Conservation (phyloP, 64 coral and sea anemone genomes). For the Catalaphyllia jardinei region DNA sequence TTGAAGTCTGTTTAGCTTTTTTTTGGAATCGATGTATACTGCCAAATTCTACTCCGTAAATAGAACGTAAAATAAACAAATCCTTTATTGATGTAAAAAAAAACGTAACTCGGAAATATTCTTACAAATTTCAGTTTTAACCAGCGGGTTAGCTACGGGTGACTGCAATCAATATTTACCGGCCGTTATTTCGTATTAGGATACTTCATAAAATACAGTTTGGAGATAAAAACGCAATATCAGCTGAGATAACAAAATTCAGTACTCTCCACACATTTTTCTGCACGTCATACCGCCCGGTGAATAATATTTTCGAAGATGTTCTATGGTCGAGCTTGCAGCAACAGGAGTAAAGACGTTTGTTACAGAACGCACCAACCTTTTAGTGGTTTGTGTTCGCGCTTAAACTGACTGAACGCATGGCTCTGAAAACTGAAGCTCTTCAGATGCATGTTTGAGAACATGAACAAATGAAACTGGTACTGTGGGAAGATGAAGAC, state of each 20-base stretch:
- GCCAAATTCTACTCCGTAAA: not conserved
- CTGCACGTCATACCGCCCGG: too few species aligned
- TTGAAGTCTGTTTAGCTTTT: not conserved
- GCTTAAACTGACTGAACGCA: too few species aligned
- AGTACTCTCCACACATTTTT: too few species aligned
- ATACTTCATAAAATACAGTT: not conserved
- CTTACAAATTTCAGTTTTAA: conserved; percentile 23
- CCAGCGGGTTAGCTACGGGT: not conserved
- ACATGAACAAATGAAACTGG: not conserved
- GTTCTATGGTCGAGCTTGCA: too few species aligned
- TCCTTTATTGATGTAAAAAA: conserved; percentile 23
- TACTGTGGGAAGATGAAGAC: not conserved
- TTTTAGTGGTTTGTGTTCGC: too few species aligned
- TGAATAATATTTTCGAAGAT: too few species aligned
- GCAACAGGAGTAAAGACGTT: too few species aligned
- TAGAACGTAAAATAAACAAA: not conserved
- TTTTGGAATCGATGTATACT: not conserved
- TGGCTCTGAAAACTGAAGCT: too few species aligned
- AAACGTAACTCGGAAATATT: conserved; percentile 1
- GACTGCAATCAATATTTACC: not conserved
- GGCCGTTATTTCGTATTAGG: not conserved
- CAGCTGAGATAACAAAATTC: not conserved
- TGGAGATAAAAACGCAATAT: not conserved
- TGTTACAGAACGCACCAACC: too few species aligned
- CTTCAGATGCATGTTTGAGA: not conserved